Evolutionary conservation across 2,113 vertebrate genomes (phyloP).

Genomic region (Nothobranchius kuhntae): DNA sequence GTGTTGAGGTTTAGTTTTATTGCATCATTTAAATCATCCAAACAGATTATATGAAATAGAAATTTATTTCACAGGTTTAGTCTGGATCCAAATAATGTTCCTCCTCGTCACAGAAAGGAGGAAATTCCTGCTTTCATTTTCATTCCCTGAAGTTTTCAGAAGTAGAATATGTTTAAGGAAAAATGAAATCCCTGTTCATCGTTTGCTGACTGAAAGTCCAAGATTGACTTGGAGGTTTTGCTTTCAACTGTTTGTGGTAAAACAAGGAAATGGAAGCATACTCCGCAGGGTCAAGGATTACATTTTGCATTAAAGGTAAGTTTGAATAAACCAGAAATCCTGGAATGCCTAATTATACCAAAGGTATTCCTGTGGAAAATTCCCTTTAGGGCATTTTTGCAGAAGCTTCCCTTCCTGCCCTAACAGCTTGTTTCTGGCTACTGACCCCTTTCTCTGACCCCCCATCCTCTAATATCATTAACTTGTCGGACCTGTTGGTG

Average conservation of each 20-base stretch:
- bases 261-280: not conserved
- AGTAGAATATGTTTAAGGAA: too few species aligned
- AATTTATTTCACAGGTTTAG: too few species aligned
- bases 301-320: constrained; percentile 32
- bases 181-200: too few species aligned
- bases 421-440: constrained; percentile 62
- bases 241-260: not conserved
- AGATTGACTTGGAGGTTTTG: not conserved
- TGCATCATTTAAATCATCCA: too few species aligned
- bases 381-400: not conserved
- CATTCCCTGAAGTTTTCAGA: too few species aligned
- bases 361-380: not conserved
- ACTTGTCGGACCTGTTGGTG: constrained; percentile 6
- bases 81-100: too few species aligned
- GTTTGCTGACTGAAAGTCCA: too few species aligned
- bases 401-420: constrained; percentile 8
- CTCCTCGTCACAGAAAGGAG: too few species aligned
- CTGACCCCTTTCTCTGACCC: constrained; percentile 49
- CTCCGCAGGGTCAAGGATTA: not conserved
- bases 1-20: too few species aligned
- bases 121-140: too few species aligned
- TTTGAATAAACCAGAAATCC: not conserved
- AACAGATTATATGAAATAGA: too few species aligned
- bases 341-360: constrained; percentile 11
- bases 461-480: constrained; percentile 15